Evolutionary conservation across 2,888 invertebrate species (phyloP), one percentile per base, ranked within the genome.

Genomic region (Hirtodrosophila histrioides): DNA sequence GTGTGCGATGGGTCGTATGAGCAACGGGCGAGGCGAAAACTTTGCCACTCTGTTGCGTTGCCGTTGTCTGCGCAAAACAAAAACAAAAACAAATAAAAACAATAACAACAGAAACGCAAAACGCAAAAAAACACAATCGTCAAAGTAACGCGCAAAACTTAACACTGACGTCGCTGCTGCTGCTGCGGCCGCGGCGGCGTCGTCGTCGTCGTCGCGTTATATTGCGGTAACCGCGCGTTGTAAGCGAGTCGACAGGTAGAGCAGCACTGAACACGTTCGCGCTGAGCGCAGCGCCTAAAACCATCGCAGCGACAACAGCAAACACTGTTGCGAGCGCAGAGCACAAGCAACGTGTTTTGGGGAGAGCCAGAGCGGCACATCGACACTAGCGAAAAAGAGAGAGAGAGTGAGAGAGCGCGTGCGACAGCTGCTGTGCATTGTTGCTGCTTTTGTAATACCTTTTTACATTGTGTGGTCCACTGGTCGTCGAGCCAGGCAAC

Each of bases 171-270:
- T 73, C 64, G 72, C 72, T 70, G 67, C 61, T 73, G 69, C 69
- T 17, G 17, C 17, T 17, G 17, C 17, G 17, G 74, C 65, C 44
- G 54, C 61, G 39, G 75, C 74, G 65, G 57, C 73, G 57, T 57
- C 77, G 68, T 49, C 76, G 71, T 64, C 63, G 65, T 75, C 78
- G 82, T 67, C 68, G 69, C 69, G 71, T 66, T 65, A 64, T 55
- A 41, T 57, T 61, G 78, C 81, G 81, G 61, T 69, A 58, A 69
- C 54, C 64, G 65, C 83, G 60, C 77, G 82, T 61, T 81, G 76
- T 77, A 69, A 81, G 73, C 89, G 75, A 75, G 73, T 88, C 80
- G 88, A 88, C 84, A 89, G 88, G 86, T 88, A 85, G 71, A 82
- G 86, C 79, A 82, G 74, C 70, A 87, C 86, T 89, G 77, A 87